Conservation (phyloP, 2,888 invertebrate species). For the Rhingia campestris region DNA sequence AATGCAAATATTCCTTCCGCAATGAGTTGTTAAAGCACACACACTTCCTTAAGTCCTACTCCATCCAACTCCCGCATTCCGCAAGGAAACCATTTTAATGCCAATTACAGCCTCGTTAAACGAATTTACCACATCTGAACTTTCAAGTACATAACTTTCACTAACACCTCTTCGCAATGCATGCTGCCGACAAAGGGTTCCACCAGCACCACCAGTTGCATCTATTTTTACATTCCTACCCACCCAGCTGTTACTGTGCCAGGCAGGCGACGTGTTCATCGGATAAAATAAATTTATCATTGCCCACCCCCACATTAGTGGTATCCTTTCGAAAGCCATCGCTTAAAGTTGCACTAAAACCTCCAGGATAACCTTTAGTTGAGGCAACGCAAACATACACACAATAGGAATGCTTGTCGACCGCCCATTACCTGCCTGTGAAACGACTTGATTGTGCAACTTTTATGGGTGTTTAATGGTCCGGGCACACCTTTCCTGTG, state of each 20-base stretch:
- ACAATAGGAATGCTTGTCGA: slow-evolving; percentile 1
- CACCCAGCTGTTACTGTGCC: slow-evolving; percentile 28
- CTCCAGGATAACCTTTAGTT: slow-evolving; percentile 34
- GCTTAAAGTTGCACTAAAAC: slow-evolving; percentile 36
- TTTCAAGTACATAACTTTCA: slow-evolving; percentile 37
- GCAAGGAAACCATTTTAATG: slow-evolving; percentile 11
- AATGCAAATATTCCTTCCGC: neutral
- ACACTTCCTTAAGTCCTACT: neutral
- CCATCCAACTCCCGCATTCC: neutral
- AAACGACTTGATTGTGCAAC: slow-evolving; percentile 40
- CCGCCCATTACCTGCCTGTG: slow-evolving; percentile 25
- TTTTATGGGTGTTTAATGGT: slow-evolving; percentile 59
- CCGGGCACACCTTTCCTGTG: neutral
- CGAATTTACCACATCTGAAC: slow-evolving; percentile 30
- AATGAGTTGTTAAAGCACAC: neutral
- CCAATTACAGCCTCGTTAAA: slow-evolving; percentile 32
- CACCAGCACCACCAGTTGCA: slow-evolving; percentile 15
- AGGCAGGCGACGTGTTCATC: slow-evolving; percentile 11
- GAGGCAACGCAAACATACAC: neutral
- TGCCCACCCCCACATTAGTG: slow-evolving; percentile 53
- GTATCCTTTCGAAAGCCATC: slow-evolving; percentile 52
- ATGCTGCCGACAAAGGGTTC: slow-evolving; percentile 20
- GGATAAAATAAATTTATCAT: slow-evolving; percentile 48
- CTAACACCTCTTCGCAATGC: neutral
- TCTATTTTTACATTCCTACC: neutral